Evolutionary conservation across 2,797 vertebrate species (phyloP).

Genomic region (Vultur gryphus): DNA sequence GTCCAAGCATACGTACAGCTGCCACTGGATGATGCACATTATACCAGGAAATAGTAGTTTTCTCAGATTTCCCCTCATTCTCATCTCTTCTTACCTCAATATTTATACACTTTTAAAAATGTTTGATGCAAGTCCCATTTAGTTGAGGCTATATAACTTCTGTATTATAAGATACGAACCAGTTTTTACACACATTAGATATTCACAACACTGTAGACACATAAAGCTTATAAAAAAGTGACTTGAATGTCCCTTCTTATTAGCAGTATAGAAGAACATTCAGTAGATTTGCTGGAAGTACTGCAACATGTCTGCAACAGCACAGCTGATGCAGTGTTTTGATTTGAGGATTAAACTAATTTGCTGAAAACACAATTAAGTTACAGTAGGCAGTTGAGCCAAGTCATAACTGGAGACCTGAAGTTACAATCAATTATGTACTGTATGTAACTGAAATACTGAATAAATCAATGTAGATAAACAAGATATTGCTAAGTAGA

Average conservation of each 20-base stretch:
- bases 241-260: neutral
- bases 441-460: neutral
- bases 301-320: neutral
- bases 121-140: neutral
- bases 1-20: neutral
- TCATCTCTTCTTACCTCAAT: neutral
- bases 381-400: neutral
- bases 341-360: neutral
- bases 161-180: neutral
- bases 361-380: neutral
- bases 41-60: neutral
- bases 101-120: neutral
- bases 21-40: neutral
- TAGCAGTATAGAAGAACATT: neutral
- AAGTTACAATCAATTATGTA: neutral
- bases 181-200: neutral
- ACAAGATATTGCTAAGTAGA: neutral
- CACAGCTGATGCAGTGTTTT: neutral
- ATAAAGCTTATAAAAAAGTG: neutral
- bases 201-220: neutral
- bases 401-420: neutral
- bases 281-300: neutral
- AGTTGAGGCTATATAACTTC: neutral
- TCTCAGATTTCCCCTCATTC: neutral
- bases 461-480: neutral